Evolutionary conservation across 2,888 invertebrate species (phyloP).

Genomic region (Eupithecia inturbata): DNA sequence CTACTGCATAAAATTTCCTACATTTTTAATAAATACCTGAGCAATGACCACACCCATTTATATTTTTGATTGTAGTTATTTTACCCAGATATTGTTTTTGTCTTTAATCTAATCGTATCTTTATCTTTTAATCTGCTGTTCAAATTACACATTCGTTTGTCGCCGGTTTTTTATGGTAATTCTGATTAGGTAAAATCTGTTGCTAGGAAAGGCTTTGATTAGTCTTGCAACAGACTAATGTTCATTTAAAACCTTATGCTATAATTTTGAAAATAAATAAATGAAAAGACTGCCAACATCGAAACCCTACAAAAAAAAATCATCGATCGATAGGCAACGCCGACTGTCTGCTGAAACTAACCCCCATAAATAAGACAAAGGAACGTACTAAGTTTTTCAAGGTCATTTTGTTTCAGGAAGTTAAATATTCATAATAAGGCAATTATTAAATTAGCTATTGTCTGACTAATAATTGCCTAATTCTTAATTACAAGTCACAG

Average conservation of each 20-base stretch:
- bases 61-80: background rate
- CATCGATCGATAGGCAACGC: background rate
- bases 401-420: slow-evolving; percentile 5
- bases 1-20: background rate
- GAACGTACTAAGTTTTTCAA: background rate
- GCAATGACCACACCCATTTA: background rate
- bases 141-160: background rate
- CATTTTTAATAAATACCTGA: background rate
- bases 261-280: no score
- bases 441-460: background rate
- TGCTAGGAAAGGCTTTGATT: background rate
- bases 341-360: no score
- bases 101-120: background rate
- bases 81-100: background rate
- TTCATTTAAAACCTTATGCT: no score
- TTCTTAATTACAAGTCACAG: background rate
- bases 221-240: background rate
- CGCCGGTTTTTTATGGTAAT: background rate
- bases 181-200: background rate
- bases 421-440: background rate
- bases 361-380: background rate
- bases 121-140: background rate
- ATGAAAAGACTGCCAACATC: background rate
- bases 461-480: background rate
- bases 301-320: background rate